Evolutionary conservation across 2,888 invertebrate genomes (phyloP).

Genomic region (Bembecia ichneumoniformis): DNA sequence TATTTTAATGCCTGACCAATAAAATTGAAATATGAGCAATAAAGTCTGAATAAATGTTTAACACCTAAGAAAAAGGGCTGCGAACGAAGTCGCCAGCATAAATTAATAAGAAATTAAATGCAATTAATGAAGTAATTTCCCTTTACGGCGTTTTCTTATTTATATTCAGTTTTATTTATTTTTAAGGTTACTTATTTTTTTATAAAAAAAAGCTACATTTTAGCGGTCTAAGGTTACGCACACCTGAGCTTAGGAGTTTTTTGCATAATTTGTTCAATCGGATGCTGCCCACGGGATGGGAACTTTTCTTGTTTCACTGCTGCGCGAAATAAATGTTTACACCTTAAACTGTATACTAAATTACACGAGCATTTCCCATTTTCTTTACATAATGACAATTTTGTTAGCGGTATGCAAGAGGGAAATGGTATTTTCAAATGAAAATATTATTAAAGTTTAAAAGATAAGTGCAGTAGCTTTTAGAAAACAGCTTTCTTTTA

Average conservation of each 20-base stretch:
- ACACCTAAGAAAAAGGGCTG: too few relatives aligned
- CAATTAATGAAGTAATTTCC: too few relatives aligned
- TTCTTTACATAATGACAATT: constrained; percentile 6
- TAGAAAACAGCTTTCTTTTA: too few relatives aligned
- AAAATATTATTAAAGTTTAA: neutral
- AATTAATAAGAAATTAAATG: too few relatives aligned
- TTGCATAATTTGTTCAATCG: constrained; percentile 27
- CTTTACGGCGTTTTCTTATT: too few relatives aligned
- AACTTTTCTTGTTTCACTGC: constrained; percentile 20
- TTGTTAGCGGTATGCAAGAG: constrained; percentile 5
- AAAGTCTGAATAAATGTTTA: too few relatives aligned
- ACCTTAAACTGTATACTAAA: constrained; percentile 16
- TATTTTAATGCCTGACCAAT: too few relatives aligned
- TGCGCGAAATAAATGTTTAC: constrained; percentile 23
- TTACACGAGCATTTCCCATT: constrained; percentile 10
- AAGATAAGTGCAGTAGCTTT: neutral
- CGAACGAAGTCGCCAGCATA: too few relatives aligned
- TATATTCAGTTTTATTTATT: too few relatives aligned
- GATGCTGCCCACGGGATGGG: constrained; percentile 18
- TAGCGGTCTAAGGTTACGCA: constrained; percentile 8
- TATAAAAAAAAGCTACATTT: neutral
- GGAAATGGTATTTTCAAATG: constrained; percentile 5
- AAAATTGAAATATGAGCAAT: too few relatives aligned
- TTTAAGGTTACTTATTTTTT: too few relatives aligned
- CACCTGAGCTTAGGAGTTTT: constrained; percentile 16